Base-by-base conservation (phyloP, 2,797 vertebrate genomes). In the Morus bassanus region DNA sequence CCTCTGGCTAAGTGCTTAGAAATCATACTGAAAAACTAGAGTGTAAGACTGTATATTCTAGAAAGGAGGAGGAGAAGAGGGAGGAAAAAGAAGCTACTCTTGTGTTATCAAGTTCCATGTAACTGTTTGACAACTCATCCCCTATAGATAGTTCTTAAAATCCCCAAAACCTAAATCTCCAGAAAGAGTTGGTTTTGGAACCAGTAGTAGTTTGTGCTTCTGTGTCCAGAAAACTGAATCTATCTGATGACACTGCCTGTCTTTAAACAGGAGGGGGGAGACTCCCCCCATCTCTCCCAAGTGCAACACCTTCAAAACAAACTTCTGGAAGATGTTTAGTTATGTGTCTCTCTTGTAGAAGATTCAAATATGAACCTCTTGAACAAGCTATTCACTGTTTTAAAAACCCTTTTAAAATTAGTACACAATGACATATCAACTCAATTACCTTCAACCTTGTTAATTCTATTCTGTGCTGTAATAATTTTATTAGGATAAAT, bases 401-500 rank as follows among this genome's bases (percentile, higher is more conserved):
- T 68, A 89, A 95, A 97, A 96, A 64, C 10, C 37, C 27, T 87
- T 96, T 95, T 91, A 95, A 95, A 94, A 94, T 94, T 81, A 69
- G 59, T 79, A 61, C 37, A 41, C 27, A 80, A 35, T 82, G 59
- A 46, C 31, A 61, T 94, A 97, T 94, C 72, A 78, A 68, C 73
- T 97, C 87, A 95, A 53, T 97, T 98, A 93, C 45, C 56, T 91
- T 96, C 85, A 92, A 86, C 69, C 75, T 96, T 61, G 27, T 97
- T 97, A 95, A 96, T 97, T 96, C 39, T 64, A 11, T 93, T 95
- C 53, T 88, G 51, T 95, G 88, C 80, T 85, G 23, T 92, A 96
- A 81, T 97, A 91, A 86, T 96, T 97, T 97, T 96, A 95, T 95
- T 96, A 93, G 72, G 64, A 96, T 93, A 95, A 94, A 95, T 97